Evolutionary conservation across 2,888 invertebrate species (phyloP).

Genomic region (Hipparchia semele): DNA sequence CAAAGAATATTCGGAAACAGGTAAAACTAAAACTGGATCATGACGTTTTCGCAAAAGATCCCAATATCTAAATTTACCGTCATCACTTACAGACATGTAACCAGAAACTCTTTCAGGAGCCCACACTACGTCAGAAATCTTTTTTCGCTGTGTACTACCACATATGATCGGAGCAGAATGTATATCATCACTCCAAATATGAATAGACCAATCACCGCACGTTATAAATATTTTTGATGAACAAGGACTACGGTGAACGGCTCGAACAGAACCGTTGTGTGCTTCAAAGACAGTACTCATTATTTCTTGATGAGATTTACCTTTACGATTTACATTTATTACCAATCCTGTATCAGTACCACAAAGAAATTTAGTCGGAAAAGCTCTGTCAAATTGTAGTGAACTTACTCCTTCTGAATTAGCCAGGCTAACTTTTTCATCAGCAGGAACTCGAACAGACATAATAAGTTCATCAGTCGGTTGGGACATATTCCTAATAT

Average conservation of each 20-base stretch:
- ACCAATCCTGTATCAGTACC: constrained; percentile 64
- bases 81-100: constrained; percentile 61
- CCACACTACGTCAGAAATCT: constrained; percentile 59
- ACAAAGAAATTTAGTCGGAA: constrained; percentile 82
- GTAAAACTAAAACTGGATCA: constrained; percentile 85
- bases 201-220: constrained; percentile 85
- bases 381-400: constrained; percentile 86
- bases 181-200: constrained; percentile 87
- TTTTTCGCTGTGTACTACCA: constrained; percentile 51
- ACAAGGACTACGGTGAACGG: constrained; percentile 85
- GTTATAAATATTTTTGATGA: constrained; percentile 86
- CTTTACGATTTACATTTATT: constrained; percentile 86
- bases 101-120: constrained; percentile 64
- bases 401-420: constrained; percentile 83
- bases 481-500: constrained; percentile 82
- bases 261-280: constrained; percentile 81
- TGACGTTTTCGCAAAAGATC: constrained; percentile 88
- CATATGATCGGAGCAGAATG: constrained; percentile 63
- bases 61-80: constrained; percentile 90
- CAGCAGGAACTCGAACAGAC: constrained; percentile 76
- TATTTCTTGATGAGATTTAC: constrained; percentile 84
- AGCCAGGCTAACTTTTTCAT: constrained; percentile 68
- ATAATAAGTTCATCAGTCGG: constrained; percentile 84
- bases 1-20: constrained; percentile 79
- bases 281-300: constrained; percentile 83